A percentile compares a stretch with the other conserved stretches of the same genome.
Evolutionary conservation across 2,113 vertebrate species (phyloP).

Genomic region (Craseonycteris thonglongyai): DNA sequence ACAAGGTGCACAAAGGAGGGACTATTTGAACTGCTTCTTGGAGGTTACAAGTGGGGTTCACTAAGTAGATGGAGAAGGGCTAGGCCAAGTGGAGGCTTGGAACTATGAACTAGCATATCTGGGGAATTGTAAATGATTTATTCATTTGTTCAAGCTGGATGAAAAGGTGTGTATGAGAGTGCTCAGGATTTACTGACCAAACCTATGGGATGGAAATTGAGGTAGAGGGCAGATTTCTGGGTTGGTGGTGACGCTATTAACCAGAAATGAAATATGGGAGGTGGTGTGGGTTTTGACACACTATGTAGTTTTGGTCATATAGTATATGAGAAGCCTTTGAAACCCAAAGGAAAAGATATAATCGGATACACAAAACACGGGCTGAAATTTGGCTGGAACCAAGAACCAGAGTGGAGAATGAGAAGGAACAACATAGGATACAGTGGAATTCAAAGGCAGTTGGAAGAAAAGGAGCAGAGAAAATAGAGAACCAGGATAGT

Average conservation of each 20-base stretch:
- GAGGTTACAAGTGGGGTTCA: background rate
- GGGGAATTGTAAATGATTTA: background rate
- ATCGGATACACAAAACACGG: background rate
- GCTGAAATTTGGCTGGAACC: background rate
- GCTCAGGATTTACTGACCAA: background rate
- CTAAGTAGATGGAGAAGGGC: background rate
- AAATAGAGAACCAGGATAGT: background rate
- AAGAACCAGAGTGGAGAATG: background rate
- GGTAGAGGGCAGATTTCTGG: background rate
- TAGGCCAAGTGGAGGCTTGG: background rate
- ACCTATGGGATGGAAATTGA: background rate
- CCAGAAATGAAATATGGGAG: background rate
- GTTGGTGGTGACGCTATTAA: background rate
- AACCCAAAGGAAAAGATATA: background rate
- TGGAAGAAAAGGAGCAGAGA: background rate
- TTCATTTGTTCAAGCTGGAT: background rate
- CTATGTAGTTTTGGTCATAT: background rate
- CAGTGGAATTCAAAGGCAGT: background rate
- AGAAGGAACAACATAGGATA: background rate
- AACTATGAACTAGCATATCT: background rate
- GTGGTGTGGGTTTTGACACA: background rate
- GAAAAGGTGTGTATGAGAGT: background rate
- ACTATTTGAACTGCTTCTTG: background rate
- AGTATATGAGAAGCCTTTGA: background rate
- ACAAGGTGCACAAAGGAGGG: background rate